phyloP scores from a whole-genome alignment of 2,113 vertebrate genomes.

The Bos taurus region DNA sequence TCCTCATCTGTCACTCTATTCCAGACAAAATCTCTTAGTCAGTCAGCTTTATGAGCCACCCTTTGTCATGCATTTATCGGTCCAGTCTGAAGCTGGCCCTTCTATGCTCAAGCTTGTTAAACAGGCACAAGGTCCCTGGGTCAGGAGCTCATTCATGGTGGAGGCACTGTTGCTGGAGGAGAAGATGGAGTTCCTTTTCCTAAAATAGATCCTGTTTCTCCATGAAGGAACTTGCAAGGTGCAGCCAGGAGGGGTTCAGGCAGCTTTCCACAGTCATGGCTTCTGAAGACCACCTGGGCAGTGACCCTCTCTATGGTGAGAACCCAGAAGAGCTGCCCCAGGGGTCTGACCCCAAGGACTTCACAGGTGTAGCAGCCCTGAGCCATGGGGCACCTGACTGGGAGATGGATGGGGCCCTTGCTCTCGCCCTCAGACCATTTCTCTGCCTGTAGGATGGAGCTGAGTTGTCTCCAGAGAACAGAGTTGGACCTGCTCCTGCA shows the following conservation, averaged over 20 bases:
- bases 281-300: not conserved
- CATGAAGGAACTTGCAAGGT: not conserved
- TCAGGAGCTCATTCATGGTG: not conserved
- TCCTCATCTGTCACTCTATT: not conserved
- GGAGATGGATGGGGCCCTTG: not conserved
- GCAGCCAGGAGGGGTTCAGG: not conserved
- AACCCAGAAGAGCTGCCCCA: not conserved
- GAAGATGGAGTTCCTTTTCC: not conserved
- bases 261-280: not conserved
- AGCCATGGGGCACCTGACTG: not conserved
- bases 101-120: not conserved
- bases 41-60: not conserved
- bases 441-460: not conserved
- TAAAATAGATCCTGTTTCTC: not conserved
- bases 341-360: not conserved
- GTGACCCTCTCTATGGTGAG: not conserved
- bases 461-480: not conserved
- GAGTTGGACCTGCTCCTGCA: not conserved
- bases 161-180: not conserved
- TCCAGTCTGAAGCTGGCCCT: not conserved
- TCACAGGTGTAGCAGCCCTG: not conserved
- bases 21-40: not conserved
- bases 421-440: not conserved
- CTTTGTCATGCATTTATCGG: not conserved
- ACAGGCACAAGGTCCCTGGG: not conserved